Conservation (phyloP, 1,140 invertebrate species). For the Eupristina koningsbergeri region DNA sequence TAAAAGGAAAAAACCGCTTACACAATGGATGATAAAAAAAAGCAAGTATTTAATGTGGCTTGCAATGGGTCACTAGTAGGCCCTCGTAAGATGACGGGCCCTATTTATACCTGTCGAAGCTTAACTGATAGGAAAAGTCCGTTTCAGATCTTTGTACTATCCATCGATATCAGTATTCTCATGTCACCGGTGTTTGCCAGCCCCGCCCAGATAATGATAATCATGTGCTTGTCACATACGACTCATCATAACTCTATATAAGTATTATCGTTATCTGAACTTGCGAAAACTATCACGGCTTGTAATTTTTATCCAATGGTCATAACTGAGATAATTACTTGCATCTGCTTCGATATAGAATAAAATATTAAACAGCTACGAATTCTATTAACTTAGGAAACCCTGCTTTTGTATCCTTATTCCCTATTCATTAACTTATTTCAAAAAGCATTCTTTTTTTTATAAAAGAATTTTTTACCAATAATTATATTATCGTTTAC, state of each 20-base stretch:
- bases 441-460: too few species aligned
- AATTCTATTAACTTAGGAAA: too few species aligned
- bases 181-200: conserved; percentile 22
- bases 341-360: background rate
- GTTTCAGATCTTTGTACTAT: conserved; percentile 60
- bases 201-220: conserved; percentile 70
- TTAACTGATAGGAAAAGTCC: conserved; percentile 68
- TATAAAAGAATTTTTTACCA: too few species aligned
- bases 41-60: background rate
- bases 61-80: conserved; percentile 57
- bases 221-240: conserved; percentile 41
- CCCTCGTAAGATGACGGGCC: conserved; percentile 37
- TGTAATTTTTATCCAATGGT: background rate
- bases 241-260: background rate
- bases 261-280: background rate
- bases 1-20: too few species aligned
- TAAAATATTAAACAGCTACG: too few species aligned
- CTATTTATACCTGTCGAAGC: conserved; percentile 58
- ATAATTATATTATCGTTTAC: too few species aligned
- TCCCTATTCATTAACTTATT: too few species aligned
- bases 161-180: conserved; percentile 62
- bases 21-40: background rate
- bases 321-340: background rate
- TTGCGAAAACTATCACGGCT: background rate
- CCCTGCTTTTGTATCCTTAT: too few species aligned